Conservation (phyloP, 1,140 invertebrate species). For the Acarapis woodi region DNA sequence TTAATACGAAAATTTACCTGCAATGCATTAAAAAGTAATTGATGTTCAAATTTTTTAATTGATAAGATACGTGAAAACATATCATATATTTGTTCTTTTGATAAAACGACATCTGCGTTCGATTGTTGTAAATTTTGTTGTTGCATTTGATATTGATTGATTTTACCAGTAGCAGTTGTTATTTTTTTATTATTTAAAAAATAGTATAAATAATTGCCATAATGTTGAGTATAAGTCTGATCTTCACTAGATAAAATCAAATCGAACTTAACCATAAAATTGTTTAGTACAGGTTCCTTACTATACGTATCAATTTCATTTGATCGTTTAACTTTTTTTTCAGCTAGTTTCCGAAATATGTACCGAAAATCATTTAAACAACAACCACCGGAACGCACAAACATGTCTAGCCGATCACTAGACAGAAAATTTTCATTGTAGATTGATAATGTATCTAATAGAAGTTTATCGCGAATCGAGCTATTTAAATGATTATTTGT, state of each 20-base stretch:
- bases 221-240: slow-evolving; percentile 19
- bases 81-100: slow-evolving; percentile 92
- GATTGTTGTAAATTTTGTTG: slow-evolving; percentile 35
- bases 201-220: no score
- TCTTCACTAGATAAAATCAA: slow-evolving; percentile 59
- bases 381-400: slow-evolving; percentile 88
- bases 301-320: slow-evolving; percentile 96
- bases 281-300: slow-evolving; percentile 93
- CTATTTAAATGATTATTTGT: no score
- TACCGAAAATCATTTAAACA: slow-evolving; percentile 93
- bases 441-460: slow-evolving; percentile 87
- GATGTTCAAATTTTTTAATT: slow-evolving; percentile 98
- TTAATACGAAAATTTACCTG: no score
- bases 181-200: slow-evolving; percentile 2
- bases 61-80: slow-evolving; percentile 97
- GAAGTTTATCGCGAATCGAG: no score
- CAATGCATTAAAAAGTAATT: slow-evolving; percentile 90
- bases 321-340: slow-evolving; percentile 77
- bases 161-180: not conserved
- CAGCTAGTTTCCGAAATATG: slow-evolving; percentile 89
- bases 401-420: slow-evolving; percentile 71
- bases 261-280: slow-evolving; percentile 98
- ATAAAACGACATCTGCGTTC: slow-evolving; percentile 65
- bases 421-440: slow-evolving; percentile 92
- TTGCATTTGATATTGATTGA: no score